Percentiles rank a stretch among this genome's conserved stretches.
phyloP scores from a whole-genome alignment of 2,797 vertebrate species.

The Anabas testudineus region DNA sequence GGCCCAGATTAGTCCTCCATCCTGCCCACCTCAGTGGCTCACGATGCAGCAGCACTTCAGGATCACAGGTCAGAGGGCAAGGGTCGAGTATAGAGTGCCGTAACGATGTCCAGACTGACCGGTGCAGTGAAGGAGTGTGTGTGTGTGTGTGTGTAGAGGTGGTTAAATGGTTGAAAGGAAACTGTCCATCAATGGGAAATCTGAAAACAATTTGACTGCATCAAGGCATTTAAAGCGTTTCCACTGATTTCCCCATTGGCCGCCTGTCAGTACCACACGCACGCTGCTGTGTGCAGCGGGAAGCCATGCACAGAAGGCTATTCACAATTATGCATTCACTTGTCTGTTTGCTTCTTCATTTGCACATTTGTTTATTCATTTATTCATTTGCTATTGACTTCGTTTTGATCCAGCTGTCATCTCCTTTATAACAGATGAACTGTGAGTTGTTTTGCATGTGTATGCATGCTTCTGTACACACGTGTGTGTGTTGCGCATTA shows the following conservation, averaged over 20 bases:
- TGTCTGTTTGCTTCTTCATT: conserved; percentile 72
- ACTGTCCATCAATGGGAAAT: conserved; percentile 83
- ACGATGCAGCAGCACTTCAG: conserved; percentile 81
- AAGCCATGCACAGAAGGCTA: conserved; percentile 60
- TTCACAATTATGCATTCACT: conserved; percentile 74
- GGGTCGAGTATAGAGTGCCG: conserved; percentile 78
- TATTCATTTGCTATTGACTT: conserved; percentile 73
- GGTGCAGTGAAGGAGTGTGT: conserved; percentile 30
- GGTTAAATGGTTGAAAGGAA: conserved; percentile 84
- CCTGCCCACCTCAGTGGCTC: conserved; percentile 80
- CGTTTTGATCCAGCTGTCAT: conserved; percentile 71
- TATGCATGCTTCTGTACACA: background rate
- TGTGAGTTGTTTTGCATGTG: conserved; percentile 21
- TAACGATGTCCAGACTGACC: conserved; percentile 85
- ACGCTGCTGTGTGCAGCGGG: conserved; percentile 44
- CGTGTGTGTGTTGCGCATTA: background rate
- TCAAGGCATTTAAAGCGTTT: conserved; percentile 81
- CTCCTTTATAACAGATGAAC: conserved; percentile 35
- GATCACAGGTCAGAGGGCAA: conserved; percentile 83
- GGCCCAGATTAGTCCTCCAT: conserved; percentile 78
- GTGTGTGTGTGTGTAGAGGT: conserved; percentile 64
- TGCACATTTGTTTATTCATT: conserved; percentile 80
- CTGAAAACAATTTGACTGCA: conserved; percentile 88
- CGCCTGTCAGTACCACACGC: conserved; percentile 67
- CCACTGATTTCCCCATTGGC: conserved; percentile 84